Evolutionary conservation across 2,113 vertebrate species (phyloP).

Genomic region (Uria aalge): DNA sequence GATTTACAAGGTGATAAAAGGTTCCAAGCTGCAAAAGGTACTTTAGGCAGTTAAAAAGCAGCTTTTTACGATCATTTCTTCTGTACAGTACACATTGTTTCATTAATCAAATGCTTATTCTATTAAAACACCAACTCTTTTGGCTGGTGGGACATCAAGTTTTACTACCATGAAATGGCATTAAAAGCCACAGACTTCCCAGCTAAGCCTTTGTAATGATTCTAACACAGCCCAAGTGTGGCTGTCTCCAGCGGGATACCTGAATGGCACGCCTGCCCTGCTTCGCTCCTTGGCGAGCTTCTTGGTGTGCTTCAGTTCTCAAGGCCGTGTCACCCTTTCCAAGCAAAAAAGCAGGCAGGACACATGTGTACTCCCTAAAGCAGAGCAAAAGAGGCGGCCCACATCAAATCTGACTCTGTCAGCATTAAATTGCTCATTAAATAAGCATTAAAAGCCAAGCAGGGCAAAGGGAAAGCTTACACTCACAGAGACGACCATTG

Average conservation of each 20-base stretch:
- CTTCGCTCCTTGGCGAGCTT: background rate
- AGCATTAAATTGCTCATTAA: background rate
- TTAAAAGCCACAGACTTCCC: constrained; percentile 61
- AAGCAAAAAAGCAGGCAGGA: background rate
- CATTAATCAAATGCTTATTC: constrained; percentile 75
- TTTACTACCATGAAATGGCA: constrained; percentile 68
- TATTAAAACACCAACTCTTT: constrained; percentile 65
- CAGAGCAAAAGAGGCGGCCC: background rate
- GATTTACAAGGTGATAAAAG: constrained; percentile 76
- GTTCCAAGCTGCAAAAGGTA: constrained; percentile 71
- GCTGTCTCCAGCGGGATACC: background rate
- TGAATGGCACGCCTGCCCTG: background rate
- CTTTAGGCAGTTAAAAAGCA: constrained; percentile 66
- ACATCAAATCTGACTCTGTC: background rate
- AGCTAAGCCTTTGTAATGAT: constrained; percentile 56
- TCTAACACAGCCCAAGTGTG: constrained; percentile 43
- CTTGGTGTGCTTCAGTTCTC: background rate
- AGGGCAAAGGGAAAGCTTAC: background rate
- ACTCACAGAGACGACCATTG: background rate
- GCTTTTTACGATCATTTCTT: constrained; percentile 68
- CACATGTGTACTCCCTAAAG: background rate
- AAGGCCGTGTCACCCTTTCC: background rate
- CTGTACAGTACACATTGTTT: constrained; percentile 64
- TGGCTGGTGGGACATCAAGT: constrained; percentile 47
- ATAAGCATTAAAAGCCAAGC: background rate